phyloP scores from a whole-genome alignment of 2,888 invertebrate genomes.

The Drosophila kanekoi region DNA sequence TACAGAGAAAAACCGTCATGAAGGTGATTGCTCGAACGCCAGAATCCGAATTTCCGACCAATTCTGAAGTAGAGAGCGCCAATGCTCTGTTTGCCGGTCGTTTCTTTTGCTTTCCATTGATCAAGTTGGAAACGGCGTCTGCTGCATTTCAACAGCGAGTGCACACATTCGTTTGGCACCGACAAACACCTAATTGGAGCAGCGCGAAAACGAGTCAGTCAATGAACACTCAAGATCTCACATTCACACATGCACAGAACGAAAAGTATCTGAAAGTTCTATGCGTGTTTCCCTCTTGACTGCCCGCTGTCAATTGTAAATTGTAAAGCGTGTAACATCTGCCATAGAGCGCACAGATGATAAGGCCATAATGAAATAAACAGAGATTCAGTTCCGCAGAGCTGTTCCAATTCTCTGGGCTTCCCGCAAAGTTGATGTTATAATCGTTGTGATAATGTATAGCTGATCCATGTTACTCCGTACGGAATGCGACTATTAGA shows the following conservation, averaged over 20 bases:
- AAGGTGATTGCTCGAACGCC: constrained; percentile 28
- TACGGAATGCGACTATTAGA: background rate
- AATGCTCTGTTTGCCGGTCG: constrained; percentile 15
- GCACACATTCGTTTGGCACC: constrained; percentile 34
- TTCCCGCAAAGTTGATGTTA: constrained; percentile 14
- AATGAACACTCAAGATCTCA: constrained; percentile 36
- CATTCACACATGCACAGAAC: background rate
- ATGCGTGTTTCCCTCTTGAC: background rate
- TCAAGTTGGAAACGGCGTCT: constrained; percentile 10
- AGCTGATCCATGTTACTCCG: background rate
- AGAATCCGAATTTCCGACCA: constrained; percentile 39
- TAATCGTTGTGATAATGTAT: constrained; percentile 2
- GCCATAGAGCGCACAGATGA: constrained; percentile 7
- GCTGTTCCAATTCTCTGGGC: background rate
- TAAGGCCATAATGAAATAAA: constrained; percentile 12
- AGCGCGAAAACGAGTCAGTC: constrained; percentile 34
- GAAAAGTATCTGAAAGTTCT: constrained; percentile 7
- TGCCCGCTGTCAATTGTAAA: constrained; percentile 1
- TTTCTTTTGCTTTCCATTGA: constrained; percentile 36
- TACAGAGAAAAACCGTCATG: constrained; percentile 17
- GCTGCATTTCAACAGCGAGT: constrained; percentile 14
- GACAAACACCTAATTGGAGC: constrained; percentile 49
- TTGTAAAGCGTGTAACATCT: constrained; percentile 20
- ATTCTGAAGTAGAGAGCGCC: constrained; percentile 29
- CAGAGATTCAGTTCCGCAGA: constrained; percentile 24